Conservation (phyloP, 2,113 vertebrate genomes). For the Neoarius graeffei region DNA sequence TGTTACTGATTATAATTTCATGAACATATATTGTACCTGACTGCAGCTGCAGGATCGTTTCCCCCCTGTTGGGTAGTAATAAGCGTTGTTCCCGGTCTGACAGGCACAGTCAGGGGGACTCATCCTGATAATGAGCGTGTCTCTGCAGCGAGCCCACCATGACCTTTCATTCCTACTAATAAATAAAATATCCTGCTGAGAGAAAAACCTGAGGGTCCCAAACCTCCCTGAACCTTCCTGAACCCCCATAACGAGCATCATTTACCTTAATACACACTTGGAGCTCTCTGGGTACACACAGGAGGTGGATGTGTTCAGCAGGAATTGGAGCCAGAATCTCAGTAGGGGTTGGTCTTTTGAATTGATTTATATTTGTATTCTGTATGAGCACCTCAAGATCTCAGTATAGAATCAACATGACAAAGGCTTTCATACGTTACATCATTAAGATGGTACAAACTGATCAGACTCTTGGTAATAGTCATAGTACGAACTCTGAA, state of each 20-base stretch:
- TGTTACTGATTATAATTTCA: not conserved
- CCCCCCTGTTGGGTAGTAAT: constrained; percentile 46
- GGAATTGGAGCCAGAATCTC: constrained; percentile 16
- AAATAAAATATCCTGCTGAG: constrained; percentile 48
- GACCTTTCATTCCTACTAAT: constrained; percentile 56
- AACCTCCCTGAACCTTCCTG: constrained; percentile 25
- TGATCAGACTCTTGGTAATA: constrained; percentile 18
- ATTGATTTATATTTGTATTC: constrained; percentile 1
- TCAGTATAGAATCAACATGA: not conserved
- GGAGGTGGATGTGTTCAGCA: constrained; percentile 26
- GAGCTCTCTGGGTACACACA: constrained; percentile 27
- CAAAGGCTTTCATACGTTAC: not conserved
- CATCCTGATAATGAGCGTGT: constrained; percentile 51
- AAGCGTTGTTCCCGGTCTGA: constrained; percentile 34
- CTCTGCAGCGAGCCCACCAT: constrained; percentile 45
- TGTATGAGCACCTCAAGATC: not conserved
- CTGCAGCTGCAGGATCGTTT: constrained; percentile 10
- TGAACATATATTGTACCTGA: not conserved
- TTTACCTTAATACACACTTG: constrained; percentile 41
- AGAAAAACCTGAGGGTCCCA: constrained; percentile 34
- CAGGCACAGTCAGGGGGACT: constrained; percentile 31
- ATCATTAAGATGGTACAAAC: constrained; percentile 8
- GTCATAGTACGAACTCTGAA: constrained; percentile 14
- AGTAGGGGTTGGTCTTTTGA: constrained; percentile 1
- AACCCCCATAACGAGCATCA: constrained; percentile 33